These are phyloP conservation scores for Atethmia centrago DNA, from an alignment of 2,888 invertebrate genomes.

Conservation along the genomic window DNA sequence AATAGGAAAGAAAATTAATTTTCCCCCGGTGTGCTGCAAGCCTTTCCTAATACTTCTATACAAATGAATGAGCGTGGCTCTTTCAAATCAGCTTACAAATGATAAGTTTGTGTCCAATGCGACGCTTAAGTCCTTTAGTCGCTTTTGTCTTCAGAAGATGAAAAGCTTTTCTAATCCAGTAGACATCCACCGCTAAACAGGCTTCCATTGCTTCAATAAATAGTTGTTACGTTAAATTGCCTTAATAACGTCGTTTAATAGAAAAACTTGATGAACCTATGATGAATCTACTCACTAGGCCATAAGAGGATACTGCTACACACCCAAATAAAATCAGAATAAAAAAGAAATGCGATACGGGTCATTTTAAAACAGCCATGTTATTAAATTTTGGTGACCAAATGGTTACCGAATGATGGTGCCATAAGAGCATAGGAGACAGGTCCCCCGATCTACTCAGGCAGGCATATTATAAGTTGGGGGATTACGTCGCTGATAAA, in stretches of 20 bases:
- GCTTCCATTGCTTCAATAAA: slow-evolving; percentile 3
- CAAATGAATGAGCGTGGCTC: slow-evolving; percentile 33
- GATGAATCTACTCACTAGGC: background rate
- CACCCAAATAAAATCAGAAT: too few relatives aligned
- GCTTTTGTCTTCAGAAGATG: slow-evolving; percentile 27
- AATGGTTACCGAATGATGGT: background rate
- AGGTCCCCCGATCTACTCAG: background rate
- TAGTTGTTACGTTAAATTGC: background rate
- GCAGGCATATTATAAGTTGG: too few relatives aligned
- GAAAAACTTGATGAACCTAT: background rate
- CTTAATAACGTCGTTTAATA: background rate
- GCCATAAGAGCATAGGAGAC: background rate
- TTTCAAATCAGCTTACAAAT: slow-evolving; percentile 40
- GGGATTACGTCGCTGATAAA: too few relatives aligned
- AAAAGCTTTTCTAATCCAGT: background rate
- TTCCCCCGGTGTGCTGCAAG: slow-evolving; percentile 16
- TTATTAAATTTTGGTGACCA: background rate
- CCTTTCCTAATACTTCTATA: slow-evolving; percentile 16
- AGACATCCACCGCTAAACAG: background rate
- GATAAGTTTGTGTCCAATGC: slow-evolving; percentile 30
- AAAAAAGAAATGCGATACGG: background rate
- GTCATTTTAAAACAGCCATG: background rate
- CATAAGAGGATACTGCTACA: too few relatives aligned
- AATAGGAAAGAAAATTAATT: background rate
- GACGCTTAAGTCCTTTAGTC: slow-evolving; percentile 1